These are phyloP conservation scores for Penaeus japonicus DNA, from an alignment of 1,140 invertebrate genomes.

Conservation along the genomic window DNA sequence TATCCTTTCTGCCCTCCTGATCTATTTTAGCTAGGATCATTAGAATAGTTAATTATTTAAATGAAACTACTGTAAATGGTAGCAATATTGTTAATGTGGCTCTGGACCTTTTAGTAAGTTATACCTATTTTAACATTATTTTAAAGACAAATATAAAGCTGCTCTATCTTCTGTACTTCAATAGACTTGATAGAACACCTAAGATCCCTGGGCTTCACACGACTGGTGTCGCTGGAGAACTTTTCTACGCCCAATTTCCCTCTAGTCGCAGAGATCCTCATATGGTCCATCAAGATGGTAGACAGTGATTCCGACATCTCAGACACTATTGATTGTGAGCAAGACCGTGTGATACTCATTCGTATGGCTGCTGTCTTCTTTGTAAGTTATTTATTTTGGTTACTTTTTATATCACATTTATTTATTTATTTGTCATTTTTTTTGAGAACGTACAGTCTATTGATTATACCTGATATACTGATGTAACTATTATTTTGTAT, in stretches of 20 bases:
- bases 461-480: not conserved
- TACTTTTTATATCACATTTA: not conserved
- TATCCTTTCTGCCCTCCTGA: no score
- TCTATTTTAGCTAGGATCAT: no score
- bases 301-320: not conserved
- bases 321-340: not conserved
- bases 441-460: not conserved
- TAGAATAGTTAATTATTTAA: no score
- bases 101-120: no score
- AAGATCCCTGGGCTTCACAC: not conserved
- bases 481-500: not conserved
- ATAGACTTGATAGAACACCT: constrained; percentile 14
- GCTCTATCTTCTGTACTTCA: no score
- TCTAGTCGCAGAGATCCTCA: constrained; percentile 9
- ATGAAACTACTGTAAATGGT: no score
- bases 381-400: not conserved
- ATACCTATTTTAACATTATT: no score
- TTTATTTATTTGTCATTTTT: not conserved
- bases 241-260: constrained; percentile 26
- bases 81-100: no score
- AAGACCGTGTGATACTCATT: constrained; percentile 19
- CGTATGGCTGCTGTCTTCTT: constrained; percentile 26
- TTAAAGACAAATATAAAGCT: no score
- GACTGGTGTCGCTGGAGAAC: constrained; percentile 22
- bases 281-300: not conserved